A percentile compares a stretch with the other conserved stretches of the same genome.
Evolutionary conservation across 2,888 invertebrate genomes (phyloP).

Genomic region (Hoplodrina ambigua): DNA sequence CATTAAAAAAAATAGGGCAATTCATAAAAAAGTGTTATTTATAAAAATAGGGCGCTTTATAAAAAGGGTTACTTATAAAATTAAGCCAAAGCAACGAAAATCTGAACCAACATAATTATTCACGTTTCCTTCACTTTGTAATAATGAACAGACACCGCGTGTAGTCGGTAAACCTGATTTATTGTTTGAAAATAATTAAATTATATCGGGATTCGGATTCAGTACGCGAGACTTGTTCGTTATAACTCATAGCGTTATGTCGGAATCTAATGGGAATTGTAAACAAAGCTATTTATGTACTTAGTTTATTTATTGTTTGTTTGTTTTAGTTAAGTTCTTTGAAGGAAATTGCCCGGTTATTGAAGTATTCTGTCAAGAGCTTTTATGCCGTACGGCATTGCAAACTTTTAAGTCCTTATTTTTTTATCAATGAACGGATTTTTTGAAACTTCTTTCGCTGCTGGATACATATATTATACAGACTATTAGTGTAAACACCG

Average conservation of each 20-base stretch:
- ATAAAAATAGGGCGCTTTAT: background rate
- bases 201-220: slow-evolving; percentile 36
- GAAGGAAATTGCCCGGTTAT: background rate
- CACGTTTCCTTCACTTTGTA: slow-evolving; percentile 22
- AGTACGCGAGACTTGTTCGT: slow-evolving; percentile 18
- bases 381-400: too few species aligned
- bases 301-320: slow-evolving; percentile 17
- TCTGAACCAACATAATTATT: slow-evolving; percentile 9
- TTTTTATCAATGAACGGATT: too few species aligned
- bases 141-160: slow-evolving; percentile 31
- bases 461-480: too few species aligned
- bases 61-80: background rate
- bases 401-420: too few species aligned
- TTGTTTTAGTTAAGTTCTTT: slow-evolving; percentile 4
- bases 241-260: slow-evolving; percentile 36
- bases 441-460: too few species aligned
- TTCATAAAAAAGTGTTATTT: too few species aligned
- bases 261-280: slow-evolving; percentile 14
- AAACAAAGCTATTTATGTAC: slow-evolving; percentile 2
- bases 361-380: background rate
- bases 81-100: background rate
- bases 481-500: too few species aligned
- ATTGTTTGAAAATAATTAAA: slow-evolving; percentile 49
- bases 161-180: slow-evolving; percentile 49
- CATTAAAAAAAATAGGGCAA: too few species aligned